A percentile compares a stretch with the other conserved stretches of the same genome.
phyloP scores from a whole-genome alignment of 2,888 invertebrate species.

The Ormyrus thymus region DNA sequence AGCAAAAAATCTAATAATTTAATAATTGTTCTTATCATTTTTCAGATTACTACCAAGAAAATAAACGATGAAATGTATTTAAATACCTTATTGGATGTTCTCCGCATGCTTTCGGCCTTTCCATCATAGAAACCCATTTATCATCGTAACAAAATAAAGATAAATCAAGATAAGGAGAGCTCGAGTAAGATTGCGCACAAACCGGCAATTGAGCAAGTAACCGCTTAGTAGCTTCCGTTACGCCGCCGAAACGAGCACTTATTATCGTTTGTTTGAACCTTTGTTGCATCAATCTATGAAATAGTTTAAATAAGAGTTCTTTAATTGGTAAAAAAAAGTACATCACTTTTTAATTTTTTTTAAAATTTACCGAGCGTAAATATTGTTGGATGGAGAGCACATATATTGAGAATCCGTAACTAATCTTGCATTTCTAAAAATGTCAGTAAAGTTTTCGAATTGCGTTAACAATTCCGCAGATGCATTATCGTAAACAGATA shows the following conservation, averaged over 20 bases:
- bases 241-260: conserved; percentile 92
- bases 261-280: conserved; percentile 93
- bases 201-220: conserved; percentile 94
- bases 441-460: conserved; percentile 94
- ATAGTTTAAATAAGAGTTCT: conserved; percentile 13
- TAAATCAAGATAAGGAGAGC: conserved; percentile 94
- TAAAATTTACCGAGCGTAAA: conserved; percentile 82
- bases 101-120: conserved; percentile 94
- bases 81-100: conserved; percentile 91
- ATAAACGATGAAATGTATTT: conserved; percentile 26
- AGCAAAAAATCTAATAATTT: conserved; percentile 84
- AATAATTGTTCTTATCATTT: background rate
- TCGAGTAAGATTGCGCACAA: conserved; percentile 94
- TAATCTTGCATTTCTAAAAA: conserved; percentile 91
- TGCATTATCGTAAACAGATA: conserved; percentile 93
- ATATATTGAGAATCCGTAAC: conserved; percentile 90
- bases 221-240: conserved; percentile 91
- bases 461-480: conserved; percentile 88
- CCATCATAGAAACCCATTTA: conserved; percentile 96
- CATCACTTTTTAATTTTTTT: conserved; percentile 27
- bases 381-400: conserved; percentile 93
- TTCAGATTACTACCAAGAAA: background rate
- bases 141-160: conserved; percentile 96
- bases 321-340: background rate
- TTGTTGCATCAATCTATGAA: conserved; percentile 77